Base-by-base conservation (phyloP, 2,888 invertebrate genomes). In the Melangyna quadrimaculata region DNA sequence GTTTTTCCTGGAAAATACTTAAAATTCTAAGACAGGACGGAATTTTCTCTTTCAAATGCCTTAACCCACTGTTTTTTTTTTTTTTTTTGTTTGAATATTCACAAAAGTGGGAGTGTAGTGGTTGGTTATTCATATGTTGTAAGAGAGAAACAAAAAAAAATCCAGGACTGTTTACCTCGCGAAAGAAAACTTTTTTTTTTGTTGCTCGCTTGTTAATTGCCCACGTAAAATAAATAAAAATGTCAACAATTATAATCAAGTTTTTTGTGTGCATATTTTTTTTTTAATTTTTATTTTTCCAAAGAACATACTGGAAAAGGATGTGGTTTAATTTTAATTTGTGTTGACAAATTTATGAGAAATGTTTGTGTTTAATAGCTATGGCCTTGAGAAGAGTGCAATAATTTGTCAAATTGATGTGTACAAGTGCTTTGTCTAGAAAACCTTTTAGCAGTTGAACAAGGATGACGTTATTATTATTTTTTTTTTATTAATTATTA, bases 231-330 rank as follows among this genome's bases (percentile, higher is more conserved):
- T 48, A 32, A 65, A 81, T 71, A 71, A 77, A 77, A 57, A 70
- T 71, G 81, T 81, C 77, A 81, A 71, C 71, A 77, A 71, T 65
- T 48, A 37, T 35, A 48, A 37, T 53, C 37, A 12, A 53, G n/a
- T 59, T 79, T 67, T 35, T 40, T 35, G 3, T 32, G 14, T 48
- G 14, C 8, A 2, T 17, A n/a, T 27, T 45, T 27, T 27, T 29
- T 51, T 35, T 67, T 27, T n/a, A n/a, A n/a, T n/a, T n/a, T n/a
- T n/a, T n/a, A n/a, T 67, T 51, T 24, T 5, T 1, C 5, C 29
- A 9, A 6, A 51, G 24, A 48, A 48, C 51, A 67, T 51, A 35
- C 67, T 67, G 51, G 24, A 67, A 35, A 67, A 67, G 67, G 67
- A 67, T 67, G 67, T 67, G 67, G 67, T 67, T 67, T 51, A 35